Base-by-base conservation (phyloP, 2,113 vertebrate species). In the Polypterus bichir region DNA sequence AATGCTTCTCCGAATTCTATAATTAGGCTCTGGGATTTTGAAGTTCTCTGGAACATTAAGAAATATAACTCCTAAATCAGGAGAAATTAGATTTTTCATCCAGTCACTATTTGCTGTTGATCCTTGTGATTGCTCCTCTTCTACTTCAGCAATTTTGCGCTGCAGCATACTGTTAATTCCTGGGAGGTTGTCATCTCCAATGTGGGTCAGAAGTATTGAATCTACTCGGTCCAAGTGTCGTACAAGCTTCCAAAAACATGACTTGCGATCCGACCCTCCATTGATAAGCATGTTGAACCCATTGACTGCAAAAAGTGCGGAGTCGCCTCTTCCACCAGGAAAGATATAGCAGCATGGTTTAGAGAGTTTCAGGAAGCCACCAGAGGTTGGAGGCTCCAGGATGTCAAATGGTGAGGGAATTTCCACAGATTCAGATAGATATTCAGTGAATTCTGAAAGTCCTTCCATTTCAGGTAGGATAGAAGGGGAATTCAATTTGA, bases 251-350 rank as follows among this genome's bases (percentile, higher is more conserved):
- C 94, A 98, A 74, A 97, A 98, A 71, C 93, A 98, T 1, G 94
- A 96, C 74, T 90, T 97, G 68, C 94, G 88, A 74, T 97, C 91
- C 0, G 94, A 98, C 48, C 95, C 95, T 51, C 95, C 95, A 0
- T 98, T 97, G 67, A 98, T 90, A 51, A 98, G 92, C 95, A 98
- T 97, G 61, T 97, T 98, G 79, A 98, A 98, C 57, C 95, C 95
- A 2, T 98, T 98, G 56, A 98, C 94, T 3, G 94, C 93, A 62
- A 98, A 98, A 51, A 98, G 75, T 6, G 94, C 94, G 3, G 94
- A 96, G 67, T 98, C 94, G 0, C 94, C 94, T 44, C 80, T 81
- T 48, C 94, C 94, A 0, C 91, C 94, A 0, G 94, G 94, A 64
- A 98, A 98, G 75, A 98, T 97, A 47, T 98, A 98, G 70, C 94